Base-by-base conservation (phyloP, 2,888 invertebrate genomes). In the Petrophora chlorosata region DNA sequence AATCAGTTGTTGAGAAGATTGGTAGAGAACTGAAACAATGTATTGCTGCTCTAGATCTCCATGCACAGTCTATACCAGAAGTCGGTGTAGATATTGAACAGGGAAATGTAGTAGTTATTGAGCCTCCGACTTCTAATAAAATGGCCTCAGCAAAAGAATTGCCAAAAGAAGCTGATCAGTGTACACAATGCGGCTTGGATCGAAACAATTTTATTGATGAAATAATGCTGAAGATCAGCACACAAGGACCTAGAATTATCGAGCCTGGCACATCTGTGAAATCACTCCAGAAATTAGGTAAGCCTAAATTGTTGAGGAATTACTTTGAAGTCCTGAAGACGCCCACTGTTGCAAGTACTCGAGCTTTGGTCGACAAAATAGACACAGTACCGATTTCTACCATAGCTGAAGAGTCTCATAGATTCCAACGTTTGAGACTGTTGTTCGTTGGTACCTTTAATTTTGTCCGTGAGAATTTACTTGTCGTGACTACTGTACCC, bases 401-500 rank as follows among this genome's bases (percentile, higher is more conserved):
- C 0, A 49, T 62, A 10, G 26, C 35, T 1, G 28, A 49, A 5
- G 49, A 56, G 8, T 13, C 43, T 5, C 5, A 19, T 17, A 35
- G 50, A 1, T 29, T 52, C 3, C 5, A 33, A 8, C 46, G 45
- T 14, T 3, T 67, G 0, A 65, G 62, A 39, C 19, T 36, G 0
- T 15, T 69, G 0, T 41, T 76, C 0, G 13, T 49, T 12, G 53
- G 42, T 12, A 63, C 76, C 0, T 3, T 70, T 0, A 35, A 35
- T 7, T 85, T 85, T 59, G 0, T 85, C 0, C 72, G 67, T 52
- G 79, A 82, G 49, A 88, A 88, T 49, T 47, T 73, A 17, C 57
- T 82, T 17, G 72, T 88, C 0, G 59, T 88, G 10, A 63, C 68
- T 0, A 79, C 79, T 65, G 80, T 85, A 0, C 86, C 88, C 1